Conservation (phyloP, 2,888 invertebrate species). For the Ormyrus labotus region DNA sequence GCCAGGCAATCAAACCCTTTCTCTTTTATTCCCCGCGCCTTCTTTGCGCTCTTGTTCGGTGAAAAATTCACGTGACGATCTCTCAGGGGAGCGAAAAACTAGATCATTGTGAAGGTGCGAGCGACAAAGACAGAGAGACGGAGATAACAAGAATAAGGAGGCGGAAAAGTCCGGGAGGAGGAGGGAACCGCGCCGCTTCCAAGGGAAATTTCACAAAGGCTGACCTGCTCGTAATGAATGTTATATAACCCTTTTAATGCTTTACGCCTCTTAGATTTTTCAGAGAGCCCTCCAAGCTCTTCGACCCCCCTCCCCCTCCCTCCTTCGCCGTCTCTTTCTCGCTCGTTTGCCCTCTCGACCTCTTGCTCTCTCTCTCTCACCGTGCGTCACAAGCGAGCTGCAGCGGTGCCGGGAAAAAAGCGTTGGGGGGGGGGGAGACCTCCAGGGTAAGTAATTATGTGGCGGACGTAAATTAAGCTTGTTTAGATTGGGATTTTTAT, state of each 20-base stretch:
- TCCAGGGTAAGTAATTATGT: conserved; percentile 75
- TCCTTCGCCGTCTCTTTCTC: conserved; percentile 46
- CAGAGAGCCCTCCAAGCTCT: conserved; percentile 67
- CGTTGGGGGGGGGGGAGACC: conserved; percentile 59
- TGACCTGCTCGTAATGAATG: conserved; percentile 74
- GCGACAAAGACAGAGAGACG: conserved; percentile 39
- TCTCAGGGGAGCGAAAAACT: conserved; percentile 53
- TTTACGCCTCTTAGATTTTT: conserved; percentile 76
- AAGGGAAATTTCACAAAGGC: conserved; percentile 74
- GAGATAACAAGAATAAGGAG: conserved; percentile 31
- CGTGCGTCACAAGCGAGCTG: conserved; percentile 44
- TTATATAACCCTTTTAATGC: conserved; percentile 76
- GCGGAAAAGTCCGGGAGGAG: conserved; percentile 51
- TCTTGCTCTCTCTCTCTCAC: conserved; percentile 55
- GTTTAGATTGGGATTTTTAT: conserved; percentile 76
- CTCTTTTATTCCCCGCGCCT: no score
- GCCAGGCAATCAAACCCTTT: no score
- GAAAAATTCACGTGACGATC: conserved; percentile 65
- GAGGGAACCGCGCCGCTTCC: conserved; percentile 62
- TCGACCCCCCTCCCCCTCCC: conserved; percentile 19
- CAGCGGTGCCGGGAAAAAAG: conserved; percentile 21
- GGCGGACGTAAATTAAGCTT: conserved; percentile 76
- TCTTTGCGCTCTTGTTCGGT: not conserved
- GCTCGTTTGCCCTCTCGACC: conserved; percentile 52
- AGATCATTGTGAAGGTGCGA: conserved; percentile 48